A percentile compares a stretch with the other conserved stretches of the same genome.
These are phyloP conservation scores for Etheostoma spectabile DNA, from an alignment of 2,113 vertebrate genomes.

Conservation along the genomic window DNA sequence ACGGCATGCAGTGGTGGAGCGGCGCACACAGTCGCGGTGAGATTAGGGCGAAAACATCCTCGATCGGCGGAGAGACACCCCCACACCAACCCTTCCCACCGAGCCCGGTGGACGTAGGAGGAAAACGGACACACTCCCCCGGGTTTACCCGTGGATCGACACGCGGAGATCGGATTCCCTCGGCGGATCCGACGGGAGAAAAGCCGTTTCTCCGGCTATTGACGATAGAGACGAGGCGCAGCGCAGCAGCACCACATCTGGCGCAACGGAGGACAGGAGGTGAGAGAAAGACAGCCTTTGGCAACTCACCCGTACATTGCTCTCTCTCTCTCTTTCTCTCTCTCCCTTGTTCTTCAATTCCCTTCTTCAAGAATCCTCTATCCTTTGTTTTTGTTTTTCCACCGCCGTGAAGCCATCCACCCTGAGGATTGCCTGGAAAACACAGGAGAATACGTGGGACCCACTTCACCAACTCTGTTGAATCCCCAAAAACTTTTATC, in stretches of 20 bases:
- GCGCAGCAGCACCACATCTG: constrained; percentile 79
- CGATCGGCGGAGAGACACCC: constrained; percentile 73
- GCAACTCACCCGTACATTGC: constrained; percentile 86
- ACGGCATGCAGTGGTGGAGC: constrained; percentile 84
- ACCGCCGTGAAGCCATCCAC: constrained; percentile 63
- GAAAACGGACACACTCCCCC: constrained; percentile 46
- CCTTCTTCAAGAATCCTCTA: constrained; percentile 24
- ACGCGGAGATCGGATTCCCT: constrained; percentile 69
- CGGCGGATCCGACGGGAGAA: constrained; percentile 63
- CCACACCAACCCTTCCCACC: constrained; percentile 32
- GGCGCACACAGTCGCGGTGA: constrained; percentile 78
- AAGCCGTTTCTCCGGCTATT: constrained; percentile 62
- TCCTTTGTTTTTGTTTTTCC: constrained; percentile 52
- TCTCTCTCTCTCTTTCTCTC: constrained; percentile 8
- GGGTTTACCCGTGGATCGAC: constrained; percentile 38
- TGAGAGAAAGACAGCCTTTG: constrained; percentile 71
- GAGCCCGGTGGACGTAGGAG: constrained; percentile 52
- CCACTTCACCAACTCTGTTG: constrained; percentile 70
- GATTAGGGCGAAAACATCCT: constrained; percentile 81
- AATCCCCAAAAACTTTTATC: constrained; percentile 71
- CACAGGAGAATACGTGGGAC: constrained; percentile 67
- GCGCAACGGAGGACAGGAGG: constrained; percentile 76
- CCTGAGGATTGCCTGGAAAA: constrained; percentile 76
- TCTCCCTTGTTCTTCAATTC: constrained; percentile 46
- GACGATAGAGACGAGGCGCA: constrained; percentile 73